Evolutionary conservation across 1,140 invertebrate species (phyloP), one percentile per base, ranked within the genome.

Genomic region (Colletes latitarsis): DNA sequence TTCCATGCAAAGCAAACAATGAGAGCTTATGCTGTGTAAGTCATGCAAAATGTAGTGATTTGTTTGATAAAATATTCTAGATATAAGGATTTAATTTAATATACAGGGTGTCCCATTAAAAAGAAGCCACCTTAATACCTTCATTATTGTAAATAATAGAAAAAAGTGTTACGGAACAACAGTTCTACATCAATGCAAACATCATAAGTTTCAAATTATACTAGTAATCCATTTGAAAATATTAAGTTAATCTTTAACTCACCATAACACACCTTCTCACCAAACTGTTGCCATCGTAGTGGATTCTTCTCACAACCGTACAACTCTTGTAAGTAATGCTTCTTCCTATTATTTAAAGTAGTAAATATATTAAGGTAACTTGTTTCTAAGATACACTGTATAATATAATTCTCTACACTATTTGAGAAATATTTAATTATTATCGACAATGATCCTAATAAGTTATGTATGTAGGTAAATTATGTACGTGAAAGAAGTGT

Each of bases 401-500:
- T 53, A 71, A 71, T 72, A 69, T 74, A 82, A 82, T 74, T 80
- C 62, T 82, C 58, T 63, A 80, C 17, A n/a, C 14, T 64, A 80
- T 12, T 17, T 63, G 68, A 82, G 43, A 82, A 62, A 62, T 70
- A 72, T 81, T 77, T 78, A 82, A 87, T 30, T 81, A 78, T 86
- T 58, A 62, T 63, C 19, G 30, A 75, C 55, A 63, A 73, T 80
- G 68, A 86, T 75, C 39, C 14, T 80, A 70, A 75, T 83, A 66
- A 82, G 58, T 79, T 71, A 77, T 86, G 69, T 73, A 81, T 10
- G 72, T 73, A 75, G 41, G 57, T 64, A 78, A 79, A 74, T 83
- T 78, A 83, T 82, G 75, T 76, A 79, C 78, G 69, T 81, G 77
- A 77, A 74, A 43, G 58, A 72, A 81, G 53, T 85, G 69, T 73